Conservation (phyloP, 2,888 invertebrate genomes). For the Dicroscelio sp. region DNA sequence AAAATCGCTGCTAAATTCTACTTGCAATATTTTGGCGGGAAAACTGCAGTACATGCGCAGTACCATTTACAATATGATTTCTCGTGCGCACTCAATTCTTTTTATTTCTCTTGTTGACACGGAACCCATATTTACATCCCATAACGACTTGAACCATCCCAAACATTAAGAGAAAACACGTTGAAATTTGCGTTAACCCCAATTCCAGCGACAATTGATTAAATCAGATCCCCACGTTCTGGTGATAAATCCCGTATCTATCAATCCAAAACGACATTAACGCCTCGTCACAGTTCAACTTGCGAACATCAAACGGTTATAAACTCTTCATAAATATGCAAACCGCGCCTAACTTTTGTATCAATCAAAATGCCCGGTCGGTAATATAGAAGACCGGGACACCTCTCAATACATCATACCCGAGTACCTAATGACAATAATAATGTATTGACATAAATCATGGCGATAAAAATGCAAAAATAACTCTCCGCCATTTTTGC, state of each 20-base stretch:
- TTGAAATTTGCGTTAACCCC: too few species aligned
- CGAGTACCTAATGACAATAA: conserved; percentile 65
- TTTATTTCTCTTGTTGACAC: too few species aligned
- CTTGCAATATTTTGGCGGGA: too few species aligned
- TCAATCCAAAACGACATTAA: conserved; percentile 52
- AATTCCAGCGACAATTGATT: conserved; percentile 46
- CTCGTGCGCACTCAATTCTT: too few species aligned
- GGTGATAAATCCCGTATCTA: conserved; percentile 36
- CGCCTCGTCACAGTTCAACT: conserved; percentile 57
- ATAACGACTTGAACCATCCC: too few species aligned
- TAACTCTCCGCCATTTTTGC: neutral
- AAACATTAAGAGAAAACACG: too few species aligned
- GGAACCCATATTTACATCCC: too few species aligned
- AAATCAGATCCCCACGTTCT: conserved; percentile 11
- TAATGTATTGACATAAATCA: conserved; percentile 70
- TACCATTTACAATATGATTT: too few species aligned
- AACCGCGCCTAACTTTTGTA: conserved; percentile 52
- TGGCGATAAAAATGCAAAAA: conserved; percentile 68
- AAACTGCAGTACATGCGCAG: too few species aligned
- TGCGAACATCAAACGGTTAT: conserved; percentile 32
- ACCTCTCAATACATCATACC: conserved; percentile 58
- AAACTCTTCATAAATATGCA: conserved; percentile 69
- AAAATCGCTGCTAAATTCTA: too few species aligned
- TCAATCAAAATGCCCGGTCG: conserved; percentile 59
- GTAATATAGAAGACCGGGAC: conserved; percentile 37